Percentiles rank a stretch among this genome's conserved stretches.
These are phyloP conservation scores for Apis dorsata DNA, from an alignment of 1,140 invertebrate species.

Conservation along the genomic window DNA sequence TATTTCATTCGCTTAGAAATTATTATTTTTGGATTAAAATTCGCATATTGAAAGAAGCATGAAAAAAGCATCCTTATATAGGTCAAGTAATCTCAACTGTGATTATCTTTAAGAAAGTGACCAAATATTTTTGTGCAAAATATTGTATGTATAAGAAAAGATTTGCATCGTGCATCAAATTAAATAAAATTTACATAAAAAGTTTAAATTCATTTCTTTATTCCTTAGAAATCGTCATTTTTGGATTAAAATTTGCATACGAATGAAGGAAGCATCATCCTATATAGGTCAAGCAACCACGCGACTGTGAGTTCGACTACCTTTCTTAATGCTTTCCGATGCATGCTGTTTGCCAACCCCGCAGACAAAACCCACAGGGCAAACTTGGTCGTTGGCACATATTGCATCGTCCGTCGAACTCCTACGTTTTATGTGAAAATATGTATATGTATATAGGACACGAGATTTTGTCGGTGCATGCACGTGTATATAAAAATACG, in stretches of 20 bases:
- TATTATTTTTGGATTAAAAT: neutral
- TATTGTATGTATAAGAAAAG: neutral
- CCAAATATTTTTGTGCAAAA: neutral
- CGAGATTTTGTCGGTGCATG: neutral
- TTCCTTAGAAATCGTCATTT: neutral
- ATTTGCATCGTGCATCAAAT: too few relatives aligned
- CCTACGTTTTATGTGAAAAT: neutral
- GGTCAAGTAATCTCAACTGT: slow-evolving; percentile 45
- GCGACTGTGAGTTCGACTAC: slow-evolving; percentile 34
- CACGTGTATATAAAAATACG: neutral
- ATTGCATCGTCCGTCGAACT: slow-evolving; percentile 57
- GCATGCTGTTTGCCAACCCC: slow-evolving; percentile 70
- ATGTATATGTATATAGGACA: neutral
- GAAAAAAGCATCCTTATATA: slow-evolving; percentile 41
- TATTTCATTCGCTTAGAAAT: neutral
- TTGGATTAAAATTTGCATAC: neutral
- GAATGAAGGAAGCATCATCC: neutral
- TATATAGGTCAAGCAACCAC: slow-evolving; percentile 61
- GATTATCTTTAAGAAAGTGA: neutral
- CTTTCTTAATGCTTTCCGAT: slow-evolving; percentile 66
- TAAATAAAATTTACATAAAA: neutral
- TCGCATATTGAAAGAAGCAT: too few relatives aligned
- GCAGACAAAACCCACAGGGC: slow-evolving; percentile 55
- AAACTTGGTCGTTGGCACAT: slow-evolving; percentile 64
- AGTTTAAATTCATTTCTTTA: neutral